Evolutionary conservation across 2,888 invertebrate genomes (phyloP), one percentile per base, ranked within the genome.

Genomic region (Isotomurus palustris): DNA sequence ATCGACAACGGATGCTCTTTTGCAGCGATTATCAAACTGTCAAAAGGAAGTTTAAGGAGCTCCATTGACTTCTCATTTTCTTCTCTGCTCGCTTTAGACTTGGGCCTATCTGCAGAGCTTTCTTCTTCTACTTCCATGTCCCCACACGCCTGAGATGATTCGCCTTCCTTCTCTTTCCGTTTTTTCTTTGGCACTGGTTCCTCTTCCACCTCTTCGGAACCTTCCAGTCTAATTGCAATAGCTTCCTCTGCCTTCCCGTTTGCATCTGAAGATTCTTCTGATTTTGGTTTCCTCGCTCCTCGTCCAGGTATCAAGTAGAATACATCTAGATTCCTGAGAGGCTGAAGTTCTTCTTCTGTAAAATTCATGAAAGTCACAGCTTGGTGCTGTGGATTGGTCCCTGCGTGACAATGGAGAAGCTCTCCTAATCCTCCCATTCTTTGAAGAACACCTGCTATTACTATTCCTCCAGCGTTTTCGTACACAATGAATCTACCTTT

Each of bases 1-100:
- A 95, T 84, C 70, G 84, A 86, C 8, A 83, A 76, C 0, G 95
- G 94, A 77, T 95, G 89, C 74, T 91, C 91, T 75, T 87, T 91
- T 55, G 86, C 83, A 2, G 86, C 84, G 62, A 96, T 82, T 1
- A 87, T 80, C 52, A 92, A 77, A 5, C 86, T 84, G 76, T 91
- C 62, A 28, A 68, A 67, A 2, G 62, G 45, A 38, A 58, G 19
- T 5, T 62, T 54, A 22, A 66, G 47, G 27, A 60, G 48, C 17
- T 44, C 40, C 4, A 60, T 19, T 12, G 68, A 66, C 19, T 52
- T 60, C 56, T 68, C 68, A 60, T 70, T 70, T 22, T 64, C 64
- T 24, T 57, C 44, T 40, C 61, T 62, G 47, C 67, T 68, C 14
- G 65, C 60, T 24, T 43, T 51, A 6, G 43, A 36, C 19, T 50